These are phyloP conservation scores for Atta texana DNA, from an alignment of 1,140 invertebrate genomes.

Conservation along the genomic window DNA sequence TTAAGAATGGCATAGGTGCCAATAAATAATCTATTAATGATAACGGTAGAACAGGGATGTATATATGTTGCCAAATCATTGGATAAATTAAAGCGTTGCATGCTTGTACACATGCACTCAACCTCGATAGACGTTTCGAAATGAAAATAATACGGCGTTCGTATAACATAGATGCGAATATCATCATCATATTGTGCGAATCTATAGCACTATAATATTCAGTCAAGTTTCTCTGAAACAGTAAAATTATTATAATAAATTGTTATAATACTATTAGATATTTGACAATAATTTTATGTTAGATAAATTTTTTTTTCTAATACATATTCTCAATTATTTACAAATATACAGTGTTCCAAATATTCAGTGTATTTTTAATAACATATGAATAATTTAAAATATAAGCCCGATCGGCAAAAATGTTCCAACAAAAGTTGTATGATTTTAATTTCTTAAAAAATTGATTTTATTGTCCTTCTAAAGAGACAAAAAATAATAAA, in stretches of 20 bases:
- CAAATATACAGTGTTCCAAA: slow-evolving; percentile 78
- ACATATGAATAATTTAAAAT: too few species aligned
- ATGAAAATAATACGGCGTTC: slow-evolving; percentile 97
- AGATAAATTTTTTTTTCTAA: neutral
- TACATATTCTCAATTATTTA: slow-evolving; percentile 30
- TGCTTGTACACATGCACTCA: slow-evolving; percentile 97
- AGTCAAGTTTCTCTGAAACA: slow-evolving; percentile 94
- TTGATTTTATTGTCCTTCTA: too few species aligned
- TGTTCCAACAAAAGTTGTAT: too few species aligned
- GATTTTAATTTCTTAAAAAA: too few species aligned
- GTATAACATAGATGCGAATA: slow-evolving; percentile 97
- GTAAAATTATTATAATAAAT: slow-evolving; percentile 72
- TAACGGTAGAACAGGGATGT: slow-evolving; percentile 96
- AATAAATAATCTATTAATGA: slow-evolving; percentile 95
- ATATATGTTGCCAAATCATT: slow-evolving; percentile 99
- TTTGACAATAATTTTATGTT: neutral
- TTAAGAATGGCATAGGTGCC: slow-evolving; percentile 98
- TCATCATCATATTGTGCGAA: slow-evolving; percentile 95
- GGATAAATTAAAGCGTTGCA: slow-evolving; percentile 97
- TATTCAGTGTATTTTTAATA: neutral
- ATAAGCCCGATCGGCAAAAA: neutral
- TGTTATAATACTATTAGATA: slow-evolving; percentile 20
- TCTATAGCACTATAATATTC: slow-evolving; percentile 98
- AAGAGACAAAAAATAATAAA: too few species aligned
- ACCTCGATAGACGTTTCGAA: slow-evolving; percentile 93